Evolutionary conservation across 2,888 invertebrate species (phyloP).

Genomic region (Halictus ligatus): DNA sequence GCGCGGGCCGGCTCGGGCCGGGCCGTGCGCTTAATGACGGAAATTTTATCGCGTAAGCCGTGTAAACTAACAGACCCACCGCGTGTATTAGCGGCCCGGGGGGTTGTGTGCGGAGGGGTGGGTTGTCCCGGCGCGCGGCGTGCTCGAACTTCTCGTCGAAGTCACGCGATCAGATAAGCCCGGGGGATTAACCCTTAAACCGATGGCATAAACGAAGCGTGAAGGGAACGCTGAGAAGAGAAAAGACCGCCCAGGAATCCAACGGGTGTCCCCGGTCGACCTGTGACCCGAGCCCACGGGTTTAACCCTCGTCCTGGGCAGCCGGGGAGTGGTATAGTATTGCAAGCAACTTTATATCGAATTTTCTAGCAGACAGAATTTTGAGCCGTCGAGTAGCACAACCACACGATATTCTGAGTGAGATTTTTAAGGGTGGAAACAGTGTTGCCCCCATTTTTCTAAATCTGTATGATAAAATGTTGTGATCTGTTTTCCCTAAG

Average conservation of each 20-base stretch:
- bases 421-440: too few species aligned
- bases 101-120: conserved; percentile 31
- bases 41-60: conserved; percentile 66
- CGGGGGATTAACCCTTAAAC: conserved; percentile 77
- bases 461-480: too few species aligned
- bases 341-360: neutral
- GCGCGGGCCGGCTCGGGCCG: neutral
- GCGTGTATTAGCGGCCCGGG: conserved; percentile 44
- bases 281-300: neutral
- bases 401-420: too few species aligned
- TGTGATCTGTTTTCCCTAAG: too few species aligned
- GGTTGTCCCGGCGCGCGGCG: conserved; percentile 50
- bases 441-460: too few species aligned
- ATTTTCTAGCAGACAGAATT: neutral
- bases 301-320: neutral
- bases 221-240: conserved; percentile 59
- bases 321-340: neutral
- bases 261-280: conserved; percentile 33
- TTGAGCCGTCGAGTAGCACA: neutral
- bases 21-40: conserved; percentile 57
- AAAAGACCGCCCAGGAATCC: conserved; percentile 39
- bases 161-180: conserved; percentile 81
- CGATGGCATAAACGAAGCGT: conserved; percentile 67
- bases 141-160: conserved; percentile 72
- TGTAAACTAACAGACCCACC: conserved; percentile 58